Evolutionary conservation across 2,888 invertebrate species (phyloP).

Genomic region (Xiphydria camelus): DNA sequence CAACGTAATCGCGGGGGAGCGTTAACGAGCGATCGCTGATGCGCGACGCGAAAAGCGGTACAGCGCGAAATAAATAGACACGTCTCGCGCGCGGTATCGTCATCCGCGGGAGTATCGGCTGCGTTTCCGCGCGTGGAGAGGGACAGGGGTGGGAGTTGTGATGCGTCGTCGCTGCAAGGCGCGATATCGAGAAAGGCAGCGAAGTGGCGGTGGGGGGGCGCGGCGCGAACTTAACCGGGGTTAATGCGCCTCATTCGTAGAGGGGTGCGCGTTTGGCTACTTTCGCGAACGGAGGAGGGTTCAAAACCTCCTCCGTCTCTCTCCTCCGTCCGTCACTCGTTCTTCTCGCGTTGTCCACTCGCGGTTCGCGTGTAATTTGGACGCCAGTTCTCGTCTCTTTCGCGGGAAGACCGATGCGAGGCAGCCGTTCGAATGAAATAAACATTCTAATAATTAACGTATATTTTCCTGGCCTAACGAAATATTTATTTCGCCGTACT

Average conservation of each 20-base stretch:
- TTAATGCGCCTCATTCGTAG: no score
- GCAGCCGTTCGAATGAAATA: no score
- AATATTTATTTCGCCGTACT: no score
- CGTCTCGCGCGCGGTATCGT: not conserved
- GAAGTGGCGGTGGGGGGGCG: conserved; percentile 2
- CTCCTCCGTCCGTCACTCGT: no score
- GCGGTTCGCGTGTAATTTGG: no score
- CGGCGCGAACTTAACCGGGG: no score
- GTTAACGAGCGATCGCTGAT: conserved; percentile 17
- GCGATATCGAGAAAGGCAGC: not conserved
- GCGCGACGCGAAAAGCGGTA: not conserved
- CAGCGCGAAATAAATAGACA: not conserved
- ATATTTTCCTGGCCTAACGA: no score
- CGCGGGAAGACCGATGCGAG: no score
- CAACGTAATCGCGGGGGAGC: conserved; percentile 18
- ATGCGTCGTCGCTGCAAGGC: no score
- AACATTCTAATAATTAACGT: no score
- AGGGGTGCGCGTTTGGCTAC: conserved; percentile 7
- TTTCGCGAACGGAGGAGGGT: conserved; percentile 8
- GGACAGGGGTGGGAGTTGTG: conserved; percentile 3
- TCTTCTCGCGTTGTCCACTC: conserved; percentile 6
- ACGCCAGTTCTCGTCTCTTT: no score
- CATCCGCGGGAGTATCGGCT: conserved; percentile 28
- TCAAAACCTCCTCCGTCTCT: no score
- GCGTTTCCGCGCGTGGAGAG: conserved; percentile 9